These are phyloP conservation scores for Tapirus terrestris DNA, from an alignment of 2,113 vertebrate species.

Conservation along the genomic window DNA sequence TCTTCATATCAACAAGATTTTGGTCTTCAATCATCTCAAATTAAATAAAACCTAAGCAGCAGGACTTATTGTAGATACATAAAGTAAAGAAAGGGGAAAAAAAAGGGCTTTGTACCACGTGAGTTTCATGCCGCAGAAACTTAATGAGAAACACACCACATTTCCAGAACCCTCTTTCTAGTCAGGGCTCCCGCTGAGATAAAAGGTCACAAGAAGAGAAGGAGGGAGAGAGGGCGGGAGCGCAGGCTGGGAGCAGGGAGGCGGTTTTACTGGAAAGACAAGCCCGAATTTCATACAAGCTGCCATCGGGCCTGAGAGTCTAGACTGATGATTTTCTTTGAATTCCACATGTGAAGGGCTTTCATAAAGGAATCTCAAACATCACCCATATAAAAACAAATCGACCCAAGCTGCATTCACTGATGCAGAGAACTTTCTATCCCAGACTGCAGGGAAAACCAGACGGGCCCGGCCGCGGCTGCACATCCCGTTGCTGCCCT, in stretches of 20 bases:
- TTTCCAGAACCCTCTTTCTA: slow-evolving; percentile 84
- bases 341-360: slow-evolving; percentile 79
- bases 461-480: background rate
- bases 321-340: slow-evolving; percentile 80
- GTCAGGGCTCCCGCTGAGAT: slow-evolving; percentile 83
- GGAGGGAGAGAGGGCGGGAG: slow-evolving; percentile 53
- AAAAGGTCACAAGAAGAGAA: slow-evolving; percentile 79
- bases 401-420: slow-evolving; percentile 68
- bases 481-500: slow-evolving; percentile 72
- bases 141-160: slow-evolving; percentile 81
- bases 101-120: background rate
- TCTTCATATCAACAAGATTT: background rate
- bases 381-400: slow-evolving; percentile 79
- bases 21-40: slow-evolving; percentile 54
- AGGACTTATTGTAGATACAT: slow-evolving; percentile 35
- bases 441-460: slow-evolving; percentile 20
- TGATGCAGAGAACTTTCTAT: slow-evolving; percentile 65
- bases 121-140: slow-evolving; percentile 69
- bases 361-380: slow-evolving; percentile 72
- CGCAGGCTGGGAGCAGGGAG: slow-evolving; percentile 44
- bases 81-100: background rate
- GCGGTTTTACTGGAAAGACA: slow-evolving; percentile 74
- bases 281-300: slow-evolving; percentile 75
- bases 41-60: slow-evolving; percentile 65
- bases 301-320: slow-evolving; percentile 72